These are phyloP conservation scores for Loripinus fragilis DNA, from an alignment of 2,888 invertebrate genomes.

Conservation along the genomic window DNA sequence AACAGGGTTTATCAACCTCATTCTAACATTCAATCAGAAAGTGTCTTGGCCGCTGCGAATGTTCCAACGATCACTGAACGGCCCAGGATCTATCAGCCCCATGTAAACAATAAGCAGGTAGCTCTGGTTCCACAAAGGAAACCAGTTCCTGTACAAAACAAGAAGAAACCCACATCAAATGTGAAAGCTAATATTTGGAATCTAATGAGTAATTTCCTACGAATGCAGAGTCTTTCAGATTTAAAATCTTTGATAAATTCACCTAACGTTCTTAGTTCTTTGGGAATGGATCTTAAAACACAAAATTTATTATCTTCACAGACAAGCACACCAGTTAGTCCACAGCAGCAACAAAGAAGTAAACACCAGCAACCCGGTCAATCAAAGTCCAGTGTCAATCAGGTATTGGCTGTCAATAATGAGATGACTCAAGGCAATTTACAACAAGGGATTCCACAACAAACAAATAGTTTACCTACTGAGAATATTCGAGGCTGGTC, in stretches of 20 bases:
- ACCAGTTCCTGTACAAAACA: not conserved
- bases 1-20: not conserved
- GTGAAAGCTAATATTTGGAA: not conserved
- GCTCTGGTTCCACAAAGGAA: not conserved
- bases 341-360: not conserved
- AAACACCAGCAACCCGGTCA: not conserved
- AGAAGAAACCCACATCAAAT: not conserved
- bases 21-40: not conserved
- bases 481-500: not conserved
- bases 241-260: slow-evolving; percentile 3
- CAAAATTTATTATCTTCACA: too few relatives aligned
- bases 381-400: not conserved
- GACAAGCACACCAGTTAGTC: not conserved
- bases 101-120: not conserved
- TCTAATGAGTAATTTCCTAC: not conserved
- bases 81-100: not conserved
- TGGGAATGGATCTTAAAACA: too few relatives aligned
- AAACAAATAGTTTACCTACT: not conserved
- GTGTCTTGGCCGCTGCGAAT: not conserved
- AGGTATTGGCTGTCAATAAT: not conserved
- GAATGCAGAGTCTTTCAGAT: slow-evolving; percentile 6
- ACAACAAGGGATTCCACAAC: not conserved
- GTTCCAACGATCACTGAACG: not conserved
- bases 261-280: not conserved
- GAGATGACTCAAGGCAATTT: not conserved